Percentiles rank a stretch among this genome's conserved stretches.
Conservation (phyloP, 2,888 invertebrate species). For the Thelaira solivaga region DNA sequence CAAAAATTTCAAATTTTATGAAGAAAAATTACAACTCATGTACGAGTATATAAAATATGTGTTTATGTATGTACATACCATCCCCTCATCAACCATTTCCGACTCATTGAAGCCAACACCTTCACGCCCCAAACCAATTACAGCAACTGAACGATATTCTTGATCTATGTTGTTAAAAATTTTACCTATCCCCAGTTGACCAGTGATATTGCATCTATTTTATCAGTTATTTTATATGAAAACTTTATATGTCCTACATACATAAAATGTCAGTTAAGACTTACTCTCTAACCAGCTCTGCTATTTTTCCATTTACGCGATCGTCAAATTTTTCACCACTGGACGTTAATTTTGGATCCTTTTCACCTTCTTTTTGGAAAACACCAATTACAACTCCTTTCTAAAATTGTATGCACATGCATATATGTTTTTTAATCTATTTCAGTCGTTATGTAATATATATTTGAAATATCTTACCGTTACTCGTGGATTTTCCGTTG, state of each 20-base stretch:
- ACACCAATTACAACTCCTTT: constrained; percentile 79
- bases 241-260: neutral
- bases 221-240: neutral
- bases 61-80: constrained; percentile 78
- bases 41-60: no score
- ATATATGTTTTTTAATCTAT: neutral
- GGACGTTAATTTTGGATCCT: constrained; percentile 77
- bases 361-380: constrained; percentile 77
- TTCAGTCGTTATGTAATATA: neutral
- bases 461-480: neutral
- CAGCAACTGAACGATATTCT: constrained; percentile 81
- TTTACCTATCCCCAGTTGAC: constrained; percentile 71
- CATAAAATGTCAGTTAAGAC: constrained; percentile 48
- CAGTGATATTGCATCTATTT: constrained; percentile 66
- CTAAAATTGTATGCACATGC: constrained; percentile 53
- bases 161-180: constrained; percentile 81
- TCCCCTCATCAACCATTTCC: constrained; percentile 83
- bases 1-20: no score
- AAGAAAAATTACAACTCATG: no score
- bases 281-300: constrained; percentile 77
- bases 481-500: constrained; percentile 8
- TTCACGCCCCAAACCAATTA: constrained; percentile 83
- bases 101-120: constrained; percentile 81
- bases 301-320: constrained; percentile 77
- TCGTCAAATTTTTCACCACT: constrained; percentile 78